These are phyloP conservation scores for Nibea coibor DNA, from an alignment of 2,113 vertebrate species.

Conservation along the genomic window DNA sequence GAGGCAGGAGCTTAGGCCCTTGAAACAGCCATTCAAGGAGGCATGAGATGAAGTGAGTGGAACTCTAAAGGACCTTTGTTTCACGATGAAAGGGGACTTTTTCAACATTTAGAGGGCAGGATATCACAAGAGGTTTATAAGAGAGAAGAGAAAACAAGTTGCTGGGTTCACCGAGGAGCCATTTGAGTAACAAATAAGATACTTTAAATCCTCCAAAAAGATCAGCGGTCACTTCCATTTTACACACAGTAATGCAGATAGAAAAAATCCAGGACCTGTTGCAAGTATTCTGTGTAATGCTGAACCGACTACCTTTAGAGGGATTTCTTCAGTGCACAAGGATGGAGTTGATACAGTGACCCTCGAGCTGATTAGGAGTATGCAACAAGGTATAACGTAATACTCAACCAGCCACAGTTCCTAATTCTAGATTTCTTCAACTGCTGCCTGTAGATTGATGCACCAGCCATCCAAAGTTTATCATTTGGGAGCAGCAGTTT, in stretches of 20 bases:
- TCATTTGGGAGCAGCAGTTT: slow-evolving; percentile 8
- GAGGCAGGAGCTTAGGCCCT: slow-evolving; percentile 28
- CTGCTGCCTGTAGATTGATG: background rate
- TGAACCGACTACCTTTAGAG: background rate
- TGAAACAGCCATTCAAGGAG: slow-evolving; percentile 42
- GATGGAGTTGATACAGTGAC: background rate
- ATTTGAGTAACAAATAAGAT: slow-evolving; percentile 7
- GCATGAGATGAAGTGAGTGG: slow-evolving; percentile 3
- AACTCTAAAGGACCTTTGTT: background rate
- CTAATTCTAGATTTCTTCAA: slow-evolving; percentile 1
- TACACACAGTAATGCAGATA: background rate
- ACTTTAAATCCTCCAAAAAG: slow-evolving; percentile 9
- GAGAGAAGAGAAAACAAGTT: background rate
- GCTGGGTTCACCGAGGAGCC: slow-evolving; percentile 5
- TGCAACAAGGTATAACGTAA: background rate
- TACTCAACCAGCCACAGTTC: background rate
- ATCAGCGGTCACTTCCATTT: background rate
- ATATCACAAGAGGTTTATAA: background rate
- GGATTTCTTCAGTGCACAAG: background rate
- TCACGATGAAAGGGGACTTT: slow-evolving; percentile 15
- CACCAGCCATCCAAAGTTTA: background rate
- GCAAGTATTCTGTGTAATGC: background rate
- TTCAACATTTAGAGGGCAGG: background rate
- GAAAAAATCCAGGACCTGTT: background rate
- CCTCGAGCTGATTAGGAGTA: background rate